These are phyloP conservation scores for Mormyrus hasselquistii DNA, from an alignment of 2,797 vertebrate genomes.

Conservation along the genomic window DNA sequence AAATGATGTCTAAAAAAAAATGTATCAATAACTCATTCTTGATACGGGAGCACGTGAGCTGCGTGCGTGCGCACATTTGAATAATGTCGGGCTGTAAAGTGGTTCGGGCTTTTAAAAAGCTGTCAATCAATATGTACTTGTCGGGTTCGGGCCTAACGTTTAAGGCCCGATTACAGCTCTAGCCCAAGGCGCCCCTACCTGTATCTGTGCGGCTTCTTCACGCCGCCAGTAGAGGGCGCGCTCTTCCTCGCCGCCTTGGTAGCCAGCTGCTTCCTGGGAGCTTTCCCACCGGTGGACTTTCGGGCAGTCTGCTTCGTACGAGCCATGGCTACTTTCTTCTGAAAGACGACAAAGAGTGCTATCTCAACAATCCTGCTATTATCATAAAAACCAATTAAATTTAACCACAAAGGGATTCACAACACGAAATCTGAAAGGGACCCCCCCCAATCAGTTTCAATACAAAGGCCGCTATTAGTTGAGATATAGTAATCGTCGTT, in stretches of 20 bases:
- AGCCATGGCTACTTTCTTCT: conserved; percentile 48
- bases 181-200: conserved; percentile 48
- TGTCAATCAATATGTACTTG: too few relatives aligned
- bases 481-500: neutral
- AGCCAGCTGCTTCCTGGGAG: conserved; percentile 71
- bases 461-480: neutral
- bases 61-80: too few relatives aligned
- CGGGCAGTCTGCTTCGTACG: conserved; percentile 74
- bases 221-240: conserved; percentile 71
- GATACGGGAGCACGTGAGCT: too few relatives aligned
- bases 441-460: neutral
- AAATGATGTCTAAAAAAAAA: too few relatives aligned
- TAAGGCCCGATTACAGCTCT: too few relatives aligned
- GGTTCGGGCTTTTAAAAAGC: too few relatives aligned
- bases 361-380: neutral
- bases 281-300: conserved; percentile 74
- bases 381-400: too few relatives aligned
- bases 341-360: neutral
- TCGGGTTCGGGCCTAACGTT: too few relatives aligned
- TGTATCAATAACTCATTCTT: too few relatives aligned
- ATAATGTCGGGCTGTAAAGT: too few relatives aligned
- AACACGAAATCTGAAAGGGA: neutral
- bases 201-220: conserved; percentile 75
- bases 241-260: conserved; percentile 73
- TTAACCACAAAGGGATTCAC: neutral